Conservation (phyloP, 2,888 invertebrate species). For the Eupithecia vulgata region DNA sequence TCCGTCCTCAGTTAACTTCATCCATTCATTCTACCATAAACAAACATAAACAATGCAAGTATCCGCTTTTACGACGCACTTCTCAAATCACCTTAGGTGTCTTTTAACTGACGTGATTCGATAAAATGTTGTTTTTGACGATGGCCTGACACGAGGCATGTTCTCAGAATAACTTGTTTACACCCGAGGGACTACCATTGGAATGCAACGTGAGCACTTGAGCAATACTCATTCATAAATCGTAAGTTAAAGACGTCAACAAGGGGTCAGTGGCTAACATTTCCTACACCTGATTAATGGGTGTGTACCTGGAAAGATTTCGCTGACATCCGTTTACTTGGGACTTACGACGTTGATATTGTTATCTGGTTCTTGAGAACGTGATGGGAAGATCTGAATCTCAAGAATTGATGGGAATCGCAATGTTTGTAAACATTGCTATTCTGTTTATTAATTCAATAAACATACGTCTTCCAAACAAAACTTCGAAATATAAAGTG, state of each 20-base stretch:
- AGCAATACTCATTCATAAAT: conserved; percentile 71
- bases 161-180: conserved; percentile 58
- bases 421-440: not conserved
- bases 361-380: not conserved
- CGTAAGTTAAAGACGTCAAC: conserved; percentile 26
- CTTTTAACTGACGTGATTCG: conserved; percentile 28
- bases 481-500: conserved; percentile 14
- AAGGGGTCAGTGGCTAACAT: conserved; percentile 15
- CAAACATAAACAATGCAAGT: conserved; percentile 9
- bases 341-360: not conserved
- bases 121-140: conserved; percentile 38
- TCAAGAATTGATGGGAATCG: not conserved
- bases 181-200: conserved; percentile 44
- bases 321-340: conserved; percentile 9
- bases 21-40: not conserved
- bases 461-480: not conserved
- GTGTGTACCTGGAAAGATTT: conserved; percentile 18
- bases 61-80: conserved; percentile 17
- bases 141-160: conserved; percentile 43
- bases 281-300: conserved; percentile 24
- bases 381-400: not conserved
- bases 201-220: conserved; percentile 64
- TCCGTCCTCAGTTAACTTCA: not conserved
- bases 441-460: not conserved
- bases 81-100: conserved; percentile 22